These are phyloP conservation scores for Chloroceryle aenea DNA, from an alignment of 2,113 vertebrate species.

Conservation along the genomic window DNA sequence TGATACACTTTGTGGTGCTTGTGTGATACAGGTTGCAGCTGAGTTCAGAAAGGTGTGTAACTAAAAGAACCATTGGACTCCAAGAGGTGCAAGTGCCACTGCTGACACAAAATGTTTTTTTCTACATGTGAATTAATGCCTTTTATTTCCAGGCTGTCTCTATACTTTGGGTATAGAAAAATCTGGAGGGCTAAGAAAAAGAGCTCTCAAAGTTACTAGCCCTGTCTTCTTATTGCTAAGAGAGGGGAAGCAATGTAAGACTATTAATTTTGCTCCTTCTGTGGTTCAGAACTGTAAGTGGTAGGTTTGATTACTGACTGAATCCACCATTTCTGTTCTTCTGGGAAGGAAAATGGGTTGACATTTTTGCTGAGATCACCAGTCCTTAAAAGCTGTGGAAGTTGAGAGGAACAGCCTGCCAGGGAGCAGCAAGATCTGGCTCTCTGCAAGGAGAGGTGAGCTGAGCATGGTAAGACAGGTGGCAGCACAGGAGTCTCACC, in stretches of 20 bases:
- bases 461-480: not conserved
- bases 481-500: not conserved
- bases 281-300: not conserved
- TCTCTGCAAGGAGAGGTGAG: not conserved
- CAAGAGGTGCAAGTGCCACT: not conserved
- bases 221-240: not conserved
- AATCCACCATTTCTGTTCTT: not conserved
- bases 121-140: not conserved
- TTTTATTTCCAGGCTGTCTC: not conserved
- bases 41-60: not conserved
- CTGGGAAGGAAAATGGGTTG: not conserved
- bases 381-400: not conserved
- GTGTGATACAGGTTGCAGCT: not conserved
- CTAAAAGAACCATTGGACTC: not conserved
- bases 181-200: not conserved
- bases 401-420: not conserved
- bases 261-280: not conserved
- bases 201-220: not conserved
- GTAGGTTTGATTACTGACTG: not conserved
- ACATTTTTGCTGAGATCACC: not conserved
- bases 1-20: not conserved
- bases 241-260: not conserved
- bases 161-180: not conserved
- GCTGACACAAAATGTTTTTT: not conserved
- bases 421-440: not conserved